Base-by-base conservation (phyloP, 2,888 invertebrate genomes). In the Leptinotarsa haldemani region DNA sequence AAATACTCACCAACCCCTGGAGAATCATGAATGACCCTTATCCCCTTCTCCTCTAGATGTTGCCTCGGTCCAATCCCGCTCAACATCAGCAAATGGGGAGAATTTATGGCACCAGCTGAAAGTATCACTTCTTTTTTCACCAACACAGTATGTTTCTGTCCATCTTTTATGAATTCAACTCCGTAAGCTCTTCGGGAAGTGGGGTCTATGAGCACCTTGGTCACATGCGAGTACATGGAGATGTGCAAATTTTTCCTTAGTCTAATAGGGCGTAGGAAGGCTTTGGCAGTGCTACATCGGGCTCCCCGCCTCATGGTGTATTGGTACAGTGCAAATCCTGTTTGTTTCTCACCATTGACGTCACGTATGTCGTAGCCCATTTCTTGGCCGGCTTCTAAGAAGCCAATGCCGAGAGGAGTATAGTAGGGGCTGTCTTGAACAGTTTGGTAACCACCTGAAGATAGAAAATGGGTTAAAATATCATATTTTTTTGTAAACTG, bases 51-150 rank as follows among this genome's bases (percentile, higher is more conserved):
- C 76, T 90, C 85, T 4, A 97, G 88, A 84, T 97, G 94, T n/a
- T 90, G 86, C 25, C 89, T 90, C 0, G 95, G 94, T 1, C 97
- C 97, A 3, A 98, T 88, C 0, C 99, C 99, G 47, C 85, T 85
- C n/a, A 99, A 88, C 95, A 98, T 94, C 72, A 99, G 90, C 13
- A 99, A 86, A 82, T 99, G 98, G 0, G 98, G 97, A 0, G 95
- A 92, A 79, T 93, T 97, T 75, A 99, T 93, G 0, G 98, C 93
- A 0, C 99, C 99, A 0, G 95, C 96, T 1, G 95, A 91, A 16
- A 97, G 85, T 75, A 97, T 95, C 0, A 97, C 94, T 87, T 96
- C 96, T 73, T 93, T 91, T 74, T 90, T 91, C 0, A 96, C 95
- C 78, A 90, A 89, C 0, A 92, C 92, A 0, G 90, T 89, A 82